These are phyloP conservation scores for Crocidura indochinensis DNA, from an alignment of 2,797 vertebrate species.

Conservation along the genomic window DNA sequence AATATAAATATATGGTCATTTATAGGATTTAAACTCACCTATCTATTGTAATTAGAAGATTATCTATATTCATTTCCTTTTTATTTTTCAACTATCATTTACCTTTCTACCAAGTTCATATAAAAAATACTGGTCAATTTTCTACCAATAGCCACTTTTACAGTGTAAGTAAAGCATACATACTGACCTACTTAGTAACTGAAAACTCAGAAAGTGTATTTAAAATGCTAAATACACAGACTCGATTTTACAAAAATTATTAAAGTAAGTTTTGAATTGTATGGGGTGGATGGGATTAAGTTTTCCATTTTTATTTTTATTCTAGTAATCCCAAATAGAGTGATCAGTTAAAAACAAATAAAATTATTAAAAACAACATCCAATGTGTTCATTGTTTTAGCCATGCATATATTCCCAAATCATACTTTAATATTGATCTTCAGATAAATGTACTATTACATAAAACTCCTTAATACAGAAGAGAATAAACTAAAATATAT, in stretches of 20 bases:
- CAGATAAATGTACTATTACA: neutral
- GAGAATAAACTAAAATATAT: neutral
- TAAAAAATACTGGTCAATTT: neutral
- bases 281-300: neutral
- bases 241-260: neutral
- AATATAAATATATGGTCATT: neutral
- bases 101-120: neutral
- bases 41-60: neutral
- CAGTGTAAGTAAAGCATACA: too few species aligned
- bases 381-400: neutral
- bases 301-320: neutral
- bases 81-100: neutral
- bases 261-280: neutral
- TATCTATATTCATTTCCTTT: neutral
- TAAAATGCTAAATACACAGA: conserved; percentile 8
- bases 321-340: neutral
- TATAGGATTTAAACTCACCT: neutral
- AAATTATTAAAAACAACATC: neutral
- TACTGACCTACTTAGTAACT: neutral
- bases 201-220: neutral
- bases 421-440: neutral
- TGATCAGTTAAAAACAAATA: neutral
- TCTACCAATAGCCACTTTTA: neutral
- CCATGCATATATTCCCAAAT: neutral
- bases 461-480: neutral